These are phyloP conservation scores for Sycophila texana DNA, from an alignment of 2,888 invertebrate species.

Conservation along the genomic window DNA sequence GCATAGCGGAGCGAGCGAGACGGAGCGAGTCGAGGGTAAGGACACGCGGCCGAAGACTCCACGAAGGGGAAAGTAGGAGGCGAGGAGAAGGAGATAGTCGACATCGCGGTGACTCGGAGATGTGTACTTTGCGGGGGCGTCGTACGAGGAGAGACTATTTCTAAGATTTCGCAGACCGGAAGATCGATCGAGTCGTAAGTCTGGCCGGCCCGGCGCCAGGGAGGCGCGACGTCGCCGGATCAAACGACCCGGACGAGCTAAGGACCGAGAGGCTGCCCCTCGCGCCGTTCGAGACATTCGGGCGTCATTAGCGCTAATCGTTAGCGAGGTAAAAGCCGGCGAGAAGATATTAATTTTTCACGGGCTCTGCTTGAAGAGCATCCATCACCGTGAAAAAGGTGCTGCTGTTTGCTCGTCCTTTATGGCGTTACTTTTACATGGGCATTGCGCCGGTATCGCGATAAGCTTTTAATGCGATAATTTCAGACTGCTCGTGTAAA, in stretches of 20 bases:
- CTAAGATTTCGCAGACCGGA: conserved; percentile 63
- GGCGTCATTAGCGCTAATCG: too few species aligned
- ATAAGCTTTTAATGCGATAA: too few species aligned
- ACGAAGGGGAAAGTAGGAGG: background rate
- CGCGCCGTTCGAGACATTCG: background rate
- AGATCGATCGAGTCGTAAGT: conserved; percentile 64
- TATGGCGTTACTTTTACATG: too few species aligned
- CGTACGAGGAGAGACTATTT: conserved; percentile 54
- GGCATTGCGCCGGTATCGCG: too few species aligned
- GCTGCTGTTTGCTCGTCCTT: too few species aligned
- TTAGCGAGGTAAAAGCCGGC: too few species aligned
- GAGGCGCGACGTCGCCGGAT: conserved; percentile 63
- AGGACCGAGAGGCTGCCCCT: background rate
- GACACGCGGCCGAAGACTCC: background rate
- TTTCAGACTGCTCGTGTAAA: too few species aligned
- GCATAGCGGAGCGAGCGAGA: too few species aligned
- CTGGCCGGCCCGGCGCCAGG: conserved; percentile 63
- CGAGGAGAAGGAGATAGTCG: background rate
- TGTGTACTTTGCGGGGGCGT: conserved; percentile 30
- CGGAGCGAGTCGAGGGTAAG: too few species aligned
- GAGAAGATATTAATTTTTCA: too few species aligned
- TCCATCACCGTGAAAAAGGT: too few species aligned
- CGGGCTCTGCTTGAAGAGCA: too few species aligned
- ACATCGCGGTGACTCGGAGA: conserved; percentile 36
- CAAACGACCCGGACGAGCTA: conserved; percentile 55